These are phyloP conservation scores for Anorthoa munda DNA, from an alignment of 2,888 invertebrate genomes.

Conservation along the genomic window DNA sequence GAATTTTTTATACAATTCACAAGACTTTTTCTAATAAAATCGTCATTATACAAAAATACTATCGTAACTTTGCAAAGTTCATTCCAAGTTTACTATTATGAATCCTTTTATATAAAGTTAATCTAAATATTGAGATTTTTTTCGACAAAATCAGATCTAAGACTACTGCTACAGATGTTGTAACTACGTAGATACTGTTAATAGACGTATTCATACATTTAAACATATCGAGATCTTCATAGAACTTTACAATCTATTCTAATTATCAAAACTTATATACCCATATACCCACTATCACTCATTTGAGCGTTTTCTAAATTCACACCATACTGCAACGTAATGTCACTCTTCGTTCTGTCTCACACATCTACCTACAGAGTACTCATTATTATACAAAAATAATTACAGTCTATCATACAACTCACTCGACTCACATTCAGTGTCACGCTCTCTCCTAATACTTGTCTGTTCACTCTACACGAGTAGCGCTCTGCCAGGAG, in stretches of 20 bases:
- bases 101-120: neutral
- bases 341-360: conserved; percentile 7
- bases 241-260: conserved; percentile 30
- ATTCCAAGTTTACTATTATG: conserved; percentile 10
- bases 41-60: neutral
- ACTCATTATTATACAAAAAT: conserved; percentile 53
- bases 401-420: conserved; percentile 28
- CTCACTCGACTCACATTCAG: conserved; percentile 9
- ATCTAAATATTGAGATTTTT: conserved; percentile 12
- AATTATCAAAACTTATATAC: conserved; percentile 25
- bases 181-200: conserved; percentile 7
- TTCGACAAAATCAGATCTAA: conserved; percentile 28
- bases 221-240: conserved; percentile 30
- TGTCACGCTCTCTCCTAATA: neutral
- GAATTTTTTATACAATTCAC: neutral
- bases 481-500: conserved; percentile 10
- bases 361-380: conserved; percentile 32
- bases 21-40: neutral
- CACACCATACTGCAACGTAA: neutral
- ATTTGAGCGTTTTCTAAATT: conserved; percentile 34
- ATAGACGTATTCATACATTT: conserved; percentile 15
- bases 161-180: conserved; percentile 32
- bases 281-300: conserved; percentile 22
- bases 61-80: conserved; percentile 15
- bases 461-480: conserved; percentile 23